Evolutionary conservation across 2,888 invertebrate genomes (phyloP), one percentile per base, ranked within the genome.

Genomic region (Torymus texanus): DNA sequence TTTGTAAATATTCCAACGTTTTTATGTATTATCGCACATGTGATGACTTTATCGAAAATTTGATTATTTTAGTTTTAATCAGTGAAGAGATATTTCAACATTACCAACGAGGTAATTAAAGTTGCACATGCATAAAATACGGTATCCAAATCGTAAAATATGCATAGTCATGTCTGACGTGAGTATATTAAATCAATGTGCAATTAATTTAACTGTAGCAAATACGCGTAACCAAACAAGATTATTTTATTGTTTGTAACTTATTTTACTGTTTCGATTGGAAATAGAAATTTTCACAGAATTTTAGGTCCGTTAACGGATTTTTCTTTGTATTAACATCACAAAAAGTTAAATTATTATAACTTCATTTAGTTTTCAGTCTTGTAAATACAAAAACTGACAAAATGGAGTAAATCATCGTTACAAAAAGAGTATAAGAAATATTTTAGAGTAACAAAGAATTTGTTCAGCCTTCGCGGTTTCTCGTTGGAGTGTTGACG

Each of bases 301-400:
- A 56, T 59, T 67, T 50, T 70, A 75, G 75, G 75, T 75, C 75
- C 75, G 75, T 75, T 75, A 10, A n/a, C 68, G 55, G n/a, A 50
- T 53, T 63, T 68, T 56, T 24, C 16, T 50, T 67, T n/a, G 21
- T 10, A 21, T 50, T 51, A 61, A 62, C 18, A 63, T 62, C 18
- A 29, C 50, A 66, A 68, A 67, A 55, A 51, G 16, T 12, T 50
- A 70, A 76, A 68, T 66, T 13, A 75, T 13, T 14, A n/a, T 58
- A 75, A 68, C 29, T 67, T 61, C 51, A 50, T 55, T 68, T 21
- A 10, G 8, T 63, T 55, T 21, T 76, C 75, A 76, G 75, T 76
- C 75, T 76, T 75, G 50, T 3, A 70, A 76, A 76, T 55, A 55
- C 63, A 21, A 24, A 58, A 66, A 67, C 55, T 62, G 61, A 53